These are phyloP conservation scores for Crotalus horridus DNA, from an alignment of 2,113 vertebrate genomes.

Conservation along the genomic window DNA sequence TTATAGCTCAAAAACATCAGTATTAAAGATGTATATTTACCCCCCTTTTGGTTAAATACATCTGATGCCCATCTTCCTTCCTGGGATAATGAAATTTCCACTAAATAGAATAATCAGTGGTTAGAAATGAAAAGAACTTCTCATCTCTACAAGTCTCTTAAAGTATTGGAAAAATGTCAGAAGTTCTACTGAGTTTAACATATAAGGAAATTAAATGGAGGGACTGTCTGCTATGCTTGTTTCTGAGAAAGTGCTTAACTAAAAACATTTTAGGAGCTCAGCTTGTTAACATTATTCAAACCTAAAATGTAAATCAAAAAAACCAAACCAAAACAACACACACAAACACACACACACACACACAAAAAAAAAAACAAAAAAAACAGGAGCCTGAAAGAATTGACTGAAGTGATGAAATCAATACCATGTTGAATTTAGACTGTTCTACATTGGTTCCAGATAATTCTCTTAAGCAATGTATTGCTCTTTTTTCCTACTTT, in stretches of 20 bases:
- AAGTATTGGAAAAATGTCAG: background rate
- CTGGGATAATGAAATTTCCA: slow-evolving; percentile 29
- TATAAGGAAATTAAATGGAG: slow-evolving; percentile 35
- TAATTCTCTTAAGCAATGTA: background rate
- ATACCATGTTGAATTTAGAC: background rate
- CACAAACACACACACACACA: no score
- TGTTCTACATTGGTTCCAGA: background rate
- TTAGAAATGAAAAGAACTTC: slow-evolving; percentile 10
- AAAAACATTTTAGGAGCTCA: slow-evolving; percentile 18
- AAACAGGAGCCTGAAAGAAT: background rate
- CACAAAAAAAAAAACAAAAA: background rate
- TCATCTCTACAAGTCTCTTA: background rate
- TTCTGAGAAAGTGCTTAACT: background rate
- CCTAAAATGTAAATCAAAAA: background rate
- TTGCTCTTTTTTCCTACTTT: background rate
- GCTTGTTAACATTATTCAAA: background rate
- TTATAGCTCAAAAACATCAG: slow-evolving; percentile 12
- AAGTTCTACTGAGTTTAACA: slow-evolving; percentile 26
- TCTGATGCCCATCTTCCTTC: background rate
- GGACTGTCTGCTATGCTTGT: background rate
- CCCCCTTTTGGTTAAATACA: background rate
- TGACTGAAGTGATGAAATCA: background rate
- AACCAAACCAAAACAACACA: background rate
- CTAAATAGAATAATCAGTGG: slow-evolving; percentile 5
- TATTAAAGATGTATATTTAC: background rate